Percentiles rank a stretch among this genome's conserved stretches.
Evolutionary conservation across 2,888 invertebrate species (phyloP).

Genomic region (Ypsolopha sequella): DNA sequence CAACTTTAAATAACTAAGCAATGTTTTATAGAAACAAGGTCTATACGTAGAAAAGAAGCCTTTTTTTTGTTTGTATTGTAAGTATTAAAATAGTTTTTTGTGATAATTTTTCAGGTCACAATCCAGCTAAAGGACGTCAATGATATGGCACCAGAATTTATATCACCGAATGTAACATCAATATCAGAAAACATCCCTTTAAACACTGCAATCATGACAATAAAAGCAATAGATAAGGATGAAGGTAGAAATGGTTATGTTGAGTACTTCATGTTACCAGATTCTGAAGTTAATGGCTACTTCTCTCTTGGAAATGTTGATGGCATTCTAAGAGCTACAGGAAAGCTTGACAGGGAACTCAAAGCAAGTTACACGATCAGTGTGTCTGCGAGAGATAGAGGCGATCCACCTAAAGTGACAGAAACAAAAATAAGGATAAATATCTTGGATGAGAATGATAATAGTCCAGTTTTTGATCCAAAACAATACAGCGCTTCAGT

Average conservation of each 20-base stretch:
- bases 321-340: conserved; percentile 87
- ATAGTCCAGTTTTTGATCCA: conserved; percentile 89
- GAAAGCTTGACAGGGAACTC: conserved; percentile 87
- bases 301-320: conserved; percentile 91
- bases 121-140: conserved; percentile 91
- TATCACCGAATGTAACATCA: conserved; percentile 82
- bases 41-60: conserved; percentile 6
- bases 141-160: conserved; percentile 90
- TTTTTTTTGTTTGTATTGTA: too few relatives aligned
- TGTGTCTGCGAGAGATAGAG: conserved; percentile 89
- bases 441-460: conserved; percentile 91
- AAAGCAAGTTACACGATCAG: conserved; percentile 80
- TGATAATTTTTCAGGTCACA: conserved; percentile 75
- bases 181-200: conserved; percentile 88
- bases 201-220: conserved; percentile 89
- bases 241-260: conserved; percentile 93
- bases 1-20: conserved; percentile 11
- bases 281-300: conserved; percentile 71
- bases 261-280: conserved; percentile 84
- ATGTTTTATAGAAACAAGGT: not conserved
- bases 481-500: conserved; percentile 91
- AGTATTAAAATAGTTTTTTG: too few relatives aligned
- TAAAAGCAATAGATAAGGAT: conserved; percentile 90
- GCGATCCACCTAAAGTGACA: conserved; percentile 83
- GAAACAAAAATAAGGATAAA: conserved; percentile 78